These are phyloP conservation scores for Phoenicopterus ruber DNA, from an alignment of 2,113 vertebrate species.

Conservation along the genomic window DNA sequence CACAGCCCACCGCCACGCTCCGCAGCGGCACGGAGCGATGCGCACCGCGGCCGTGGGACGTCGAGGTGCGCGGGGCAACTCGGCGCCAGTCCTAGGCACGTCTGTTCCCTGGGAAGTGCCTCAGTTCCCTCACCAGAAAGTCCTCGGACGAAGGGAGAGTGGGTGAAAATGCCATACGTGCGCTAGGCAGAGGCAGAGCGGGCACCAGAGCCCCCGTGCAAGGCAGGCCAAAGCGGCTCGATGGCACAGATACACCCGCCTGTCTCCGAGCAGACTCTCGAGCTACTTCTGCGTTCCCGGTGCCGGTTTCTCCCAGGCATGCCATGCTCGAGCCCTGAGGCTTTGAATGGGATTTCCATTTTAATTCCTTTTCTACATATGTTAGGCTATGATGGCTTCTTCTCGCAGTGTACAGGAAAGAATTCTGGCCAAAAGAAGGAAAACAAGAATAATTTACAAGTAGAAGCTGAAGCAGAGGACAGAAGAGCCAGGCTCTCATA, in stretches of 20 bases:
- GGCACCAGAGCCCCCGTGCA: neutral
- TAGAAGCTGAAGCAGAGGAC: neutral
- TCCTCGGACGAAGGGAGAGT: accelerated
- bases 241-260: neutral
- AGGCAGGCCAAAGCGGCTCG: neutral
- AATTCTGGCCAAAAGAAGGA: neutral
- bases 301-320: neutral
- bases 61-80: accelerated
- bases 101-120: neutral
- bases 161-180: neutral
- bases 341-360: constrained; percentile 21
- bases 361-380: neutral
- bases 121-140: neutral
- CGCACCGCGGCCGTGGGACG: accelerated
- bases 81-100: accelerated
- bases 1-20: accelerated
- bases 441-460: neutral
- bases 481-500: neutral
- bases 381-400: neutral
- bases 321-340: neutral
- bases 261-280: neutral
- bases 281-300: neutral
- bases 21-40: accelerated
- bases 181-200: neutral
- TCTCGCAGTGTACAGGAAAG: neutral